phyloP scores from a whole-genome alignment of 2,797 vertebrate species.

The Enteromius afrohamiltoni region DNA sequence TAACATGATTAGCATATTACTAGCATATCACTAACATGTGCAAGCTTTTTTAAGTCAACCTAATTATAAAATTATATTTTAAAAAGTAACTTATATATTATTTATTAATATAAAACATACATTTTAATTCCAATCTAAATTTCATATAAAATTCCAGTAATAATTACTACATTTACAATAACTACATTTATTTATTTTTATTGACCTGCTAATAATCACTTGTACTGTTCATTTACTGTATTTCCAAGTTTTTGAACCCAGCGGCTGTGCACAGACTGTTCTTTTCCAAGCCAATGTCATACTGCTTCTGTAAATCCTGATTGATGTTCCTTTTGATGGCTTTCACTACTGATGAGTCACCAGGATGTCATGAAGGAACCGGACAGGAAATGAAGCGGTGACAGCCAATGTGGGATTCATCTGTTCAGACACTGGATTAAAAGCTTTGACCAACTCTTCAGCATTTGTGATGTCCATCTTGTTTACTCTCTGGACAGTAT shows the following conservation, averaged over 20 bases:
- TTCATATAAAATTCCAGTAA: background rate
- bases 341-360: slow-evolving; percentile 13
- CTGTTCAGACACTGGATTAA: slow-evolving; percentile 29
- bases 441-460: slow-evolving; percentile 21
- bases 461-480: slow-evolving; percentile 26
- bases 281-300: background rate
- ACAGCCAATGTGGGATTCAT: slow-evolving; percentile 1
- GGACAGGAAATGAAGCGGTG: slow-evolving; percentile 14
- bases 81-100: background rate
- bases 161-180: too few relatives aligned
- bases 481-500: background rate
- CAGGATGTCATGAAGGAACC: slow-evolving; percentile 21
- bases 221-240: background rate
- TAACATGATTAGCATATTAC: too few relatives aligned
- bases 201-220: background rate
- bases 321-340: slow-evolving; percentile 40
- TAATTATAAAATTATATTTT: too few relatives aligned
- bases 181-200: background rate
- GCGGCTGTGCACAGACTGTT: background rate
- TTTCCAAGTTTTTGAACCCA: background rate
- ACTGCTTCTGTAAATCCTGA: slow-evolving; percentile 35
- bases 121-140: background rate
- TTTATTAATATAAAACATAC: background rate
- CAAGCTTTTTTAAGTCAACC: too few relatives aligned
- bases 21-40: too few relatives aligned